Percentiles rank a stretch among this genome's conserved stretches.
Evolutionary conservation across 2,888 invertebrate genomes (phyloP).

Genomic region (Cerastoderma edule): DNA sequence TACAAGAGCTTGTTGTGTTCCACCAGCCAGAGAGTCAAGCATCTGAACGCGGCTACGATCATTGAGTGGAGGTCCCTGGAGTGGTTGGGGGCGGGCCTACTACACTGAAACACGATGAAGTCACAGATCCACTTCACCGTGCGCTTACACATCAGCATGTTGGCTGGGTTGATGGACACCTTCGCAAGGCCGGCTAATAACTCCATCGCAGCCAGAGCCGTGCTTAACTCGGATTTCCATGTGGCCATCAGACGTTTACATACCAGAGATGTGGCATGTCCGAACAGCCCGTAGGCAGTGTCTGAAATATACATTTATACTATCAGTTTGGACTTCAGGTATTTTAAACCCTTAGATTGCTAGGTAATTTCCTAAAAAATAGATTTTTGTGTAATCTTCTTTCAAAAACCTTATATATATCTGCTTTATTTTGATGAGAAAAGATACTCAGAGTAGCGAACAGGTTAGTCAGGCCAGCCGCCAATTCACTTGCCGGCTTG

Average conservation of each 20-base stretch:
- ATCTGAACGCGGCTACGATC: slow-evolving; percentile 89
- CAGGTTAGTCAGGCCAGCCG: too few relatives aligned
- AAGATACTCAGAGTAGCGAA: too few relatives aligned
- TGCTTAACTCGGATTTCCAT: slow-evolving; percentile 97
- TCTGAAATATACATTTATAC: slow-evolving; percentile 85
- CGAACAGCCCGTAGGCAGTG: slow-evolving; percentile 94
- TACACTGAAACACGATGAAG: slow-evolving; percentile 95
- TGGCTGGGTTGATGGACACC: slow-evolving; percentile 77
- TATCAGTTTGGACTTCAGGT: too few relatives aligned
- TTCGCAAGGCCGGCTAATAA: slow-evolving; percentile 95
- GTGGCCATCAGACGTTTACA: slow-evolving; percentile 97
- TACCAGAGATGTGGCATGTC: slow-evolving; percentile 95
- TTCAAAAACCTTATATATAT: too few relatives aligned
- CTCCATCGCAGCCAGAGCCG: slow-evolving; percentile 96
- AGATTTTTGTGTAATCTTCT: too few relatives aligned
- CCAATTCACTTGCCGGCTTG: too few relatives aligned
- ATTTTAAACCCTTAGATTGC: too few relatives aligned
- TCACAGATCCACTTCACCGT: slow-evolving; percentile 98
- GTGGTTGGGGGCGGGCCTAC: slow-evolving; percentile 94
- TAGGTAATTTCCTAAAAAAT: too few relatives aligned
- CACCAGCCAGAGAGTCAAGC: slow-evolving; percentile 91
- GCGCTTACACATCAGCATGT: slow-evolving; percentile 81
- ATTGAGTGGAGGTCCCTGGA: slow-evolving; percentile 96
- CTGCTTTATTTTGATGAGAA: too few relatives aligned
- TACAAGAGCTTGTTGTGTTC: slow-evolving; percentile 95